Percentiles rank a stretch among this genome's conserved stretches.
phyloP scores from a whole-genome alignment of 1,140 invertebrate species.

The Brachionus rotundiformis region DNA sequence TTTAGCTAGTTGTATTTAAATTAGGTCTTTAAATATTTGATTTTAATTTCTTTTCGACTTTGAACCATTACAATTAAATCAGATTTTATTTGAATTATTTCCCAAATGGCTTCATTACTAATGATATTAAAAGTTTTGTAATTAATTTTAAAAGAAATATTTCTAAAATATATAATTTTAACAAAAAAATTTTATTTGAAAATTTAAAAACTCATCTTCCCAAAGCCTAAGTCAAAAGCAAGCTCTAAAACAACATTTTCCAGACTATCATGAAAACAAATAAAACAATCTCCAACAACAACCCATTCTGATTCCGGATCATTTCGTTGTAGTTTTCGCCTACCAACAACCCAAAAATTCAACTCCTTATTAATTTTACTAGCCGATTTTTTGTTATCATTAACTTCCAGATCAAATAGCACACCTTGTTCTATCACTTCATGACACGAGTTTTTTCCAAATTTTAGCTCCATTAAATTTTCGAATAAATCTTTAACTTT shows the following conservation, averaged over 20 bases:
- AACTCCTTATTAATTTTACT: background rate
- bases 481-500: conserved; percentile 33
- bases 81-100: too few relatives aligned
- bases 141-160: too few relatives aligned
- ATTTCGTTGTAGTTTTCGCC: background rate
- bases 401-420: background rate
- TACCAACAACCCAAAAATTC: conserved; percentile 35
- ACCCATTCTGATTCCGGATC: background rate
- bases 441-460: background rate
- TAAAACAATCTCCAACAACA: conserved; percentile 1
- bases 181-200: background rate
- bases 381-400: background rate
- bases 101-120: too few relatives aligned
- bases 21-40: too few relatives aligned
- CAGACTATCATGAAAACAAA: conserved; percentile 31
- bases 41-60: too few relatives aligned
- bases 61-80: too few relatives aligned
- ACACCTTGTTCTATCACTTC: conserved; percentile 33
- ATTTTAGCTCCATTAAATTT: background rate
- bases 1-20: too few relatives aligned
- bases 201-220: conserved; percentile 12
- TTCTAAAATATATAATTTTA: background rate
- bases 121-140: too few relatives aligned
- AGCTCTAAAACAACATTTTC: conserved; percentile 16
- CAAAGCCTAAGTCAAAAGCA: conserved; percentile 23